Evolutionary conservation across 2,888 invertebrate species (phyloP).

Genomic region (Actias luna): DNA sequence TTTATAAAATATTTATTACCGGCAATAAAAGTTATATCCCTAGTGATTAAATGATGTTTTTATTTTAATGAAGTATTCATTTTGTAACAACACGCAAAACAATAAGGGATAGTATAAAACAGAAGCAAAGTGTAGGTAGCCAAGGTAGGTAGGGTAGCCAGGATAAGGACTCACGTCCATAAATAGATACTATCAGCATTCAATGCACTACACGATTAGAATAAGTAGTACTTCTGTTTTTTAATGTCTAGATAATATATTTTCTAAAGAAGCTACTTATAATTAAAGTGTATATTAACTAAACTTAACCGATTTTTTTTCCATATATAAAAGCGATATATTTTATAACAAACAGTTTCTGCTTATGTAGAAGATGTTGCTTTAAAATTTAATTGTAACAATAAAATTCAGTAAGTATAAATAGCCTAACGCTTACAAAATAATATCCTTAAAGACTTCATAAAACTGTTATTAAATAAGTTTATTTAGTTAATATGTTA

Average conservation of each 20-base stretch:
- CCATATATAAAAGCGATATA: too few species aligned
- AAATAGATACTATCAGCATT: constrained; percentile 69
- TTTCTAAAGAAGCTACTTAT: background rate
- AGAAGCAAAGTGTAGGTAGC: background rate
- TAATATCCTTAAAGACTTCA: background rate
- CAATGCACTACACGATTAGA: constrained; percentile 55
- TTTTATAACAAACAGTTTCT: too few species aligned
- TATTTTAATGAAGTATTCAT: background rate
- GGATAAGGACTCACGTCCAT: constrained; percentile 47
- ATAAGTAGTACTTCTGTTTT: constrained; percentile 22
- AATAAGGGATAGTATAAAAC: background rate
- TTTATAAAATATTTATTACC: background rate
- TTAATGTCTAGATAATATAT: background rate
- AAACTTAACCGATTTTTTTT: too few species aligned
- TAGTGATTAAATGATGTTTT: too few species aligned
- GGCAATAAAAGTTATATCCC: background rate
- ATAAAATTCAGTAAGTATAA: background rate
- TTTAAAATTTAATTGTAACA: too few species aligned
- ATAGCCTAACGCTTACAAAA: background rate
- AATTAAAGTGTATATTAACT: background rate
- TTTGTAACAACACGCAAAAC: background rate
- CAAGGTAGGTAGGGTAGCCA: constrained; percentile 20
- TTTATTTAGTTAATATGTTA: background rate
- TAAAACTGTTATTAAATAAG: background rate
- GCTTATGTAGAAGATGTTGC: too few species aligned